Evolutionary conservation across 1,140 invertebrate species (phyloP).

Genomic region (Augochlora pura): DNA sequence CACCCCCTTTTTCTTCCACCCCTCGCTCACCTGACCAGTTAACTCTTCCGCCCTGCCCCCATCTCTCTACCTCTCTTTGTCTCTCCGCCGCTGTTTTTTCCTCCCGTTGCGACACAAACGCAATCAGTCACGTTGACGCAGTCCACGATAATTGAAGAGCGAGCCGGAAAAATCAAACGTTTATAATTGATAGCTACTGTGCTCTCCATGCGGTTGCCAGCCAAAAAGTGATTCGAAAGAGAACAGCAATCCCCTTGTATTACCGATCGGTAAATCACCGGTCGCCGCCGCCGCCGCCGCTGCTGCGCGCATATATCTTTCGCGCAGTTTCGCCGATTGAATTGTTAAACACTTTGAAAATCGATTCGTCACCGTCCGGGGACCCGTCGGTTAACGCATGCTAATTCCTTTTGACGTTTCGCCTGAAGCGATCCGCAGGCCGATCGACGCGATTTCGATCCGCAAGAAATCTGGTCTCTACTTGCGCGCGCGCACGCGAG

Average conservation of each 20-base stretch:
- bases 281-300: background rate
- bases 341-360: constrained; percentile 44
- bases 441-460: background rate
- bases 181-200: constrained; percentile 52
- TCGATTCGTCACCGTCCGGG: constrained; percentile 2
- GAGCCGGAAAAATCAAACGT: constrained; percentile 49
- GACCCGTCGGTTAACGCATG: background rate
- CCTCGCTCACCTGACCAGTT: background rate
- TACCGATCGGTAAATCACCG: constrained; percentile 20
- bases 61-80: background rate
- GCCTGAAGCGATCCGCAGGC: background rate
- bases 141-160: constrained; percentile 50
- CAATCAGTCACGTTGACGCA: constrained; percentile 55
- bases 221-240: constrained; percentile 40
- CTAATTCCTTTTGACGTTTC: background rate
- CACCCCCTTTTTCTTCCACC: background rate
- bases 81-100: background rate
- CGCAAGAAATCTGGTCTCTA: background rate
- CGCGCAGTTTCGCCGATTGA: constrained; percentile 25
- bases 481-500: no score
- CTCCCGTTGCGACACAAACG: constrained; percentile 27
- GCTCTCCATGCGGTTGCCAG: constrained; percentile 7
- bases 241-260: constrained; percentile 36
- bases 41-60: no score
- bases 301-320: constrained; percentile 3